phyloP scores from a whole-genome alignment of 2,113 vertebrate genomes.

The Apeltes quadracus region DNA sequence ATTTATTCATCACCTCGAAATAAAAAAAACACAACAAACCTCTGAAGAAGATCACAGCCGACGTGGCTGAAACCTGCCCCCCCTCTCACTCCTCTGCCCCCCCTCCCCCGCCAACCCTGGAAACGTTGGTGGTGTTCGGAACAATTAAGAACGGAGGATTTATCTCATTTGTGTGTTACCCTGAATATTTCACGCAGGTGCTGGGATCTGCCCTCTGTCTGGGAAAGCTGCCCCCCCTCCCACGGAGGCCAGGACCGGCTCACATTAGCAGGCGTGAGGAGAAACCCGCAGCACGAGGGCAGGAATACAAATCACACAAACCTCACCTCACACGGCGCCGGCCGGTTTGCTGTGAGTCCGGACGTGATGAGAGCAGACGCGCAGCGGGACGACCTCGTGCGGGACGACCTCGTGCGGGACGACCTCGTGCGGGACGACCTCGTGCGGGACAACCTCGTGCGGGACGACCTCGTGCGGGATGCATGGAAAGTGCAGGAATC shows the following conservation, averaged over 20 bases:
- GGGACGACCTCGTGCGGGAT: too few species aligned
- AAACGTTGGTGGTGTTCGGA: neutral
- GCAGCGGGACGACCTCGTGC: too few species aligned
- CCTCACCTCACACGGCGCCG: too few species aligned
- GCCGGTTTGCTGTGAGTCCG: neutral
- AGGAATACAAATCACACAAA: slow-evolving; percentile 28
- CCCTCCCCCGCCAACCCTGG: too few species aligned
- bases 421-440: too few species aligned
- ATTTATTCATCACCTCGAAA: slow-evolving; percentile 4
- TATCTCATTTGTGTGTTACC: neutral
- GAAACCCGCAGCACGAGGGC: slow-evolving; percentile 1
- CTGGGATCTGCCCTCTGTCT: neutral
- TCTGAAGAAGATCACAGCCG: slow-evolving; percentile 9
- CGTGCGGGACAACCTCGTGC: too few species aligned
- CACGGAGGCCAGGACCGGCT: neutral
- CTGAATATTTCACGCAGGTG: neutral
- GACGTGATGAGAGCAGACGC: too few species aligned
- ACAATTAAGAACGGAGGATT: neutral
- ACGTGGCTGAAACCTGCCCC: neutral
- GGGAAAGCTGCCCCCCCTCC: neutral
- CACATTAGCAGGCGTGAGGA: slow-evolving; percentile 12
- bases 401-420: too few species aligned
- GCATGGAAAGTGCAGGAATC: too few species aligned
- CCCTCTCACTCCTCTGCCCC: neutral
- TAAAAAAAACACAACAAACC: slow-evolving; percentile 4